These are phyloP conservation scores for Patella depressa DNA, from an alignment of 2,888 invertebrate genomes.

Conservation along the genomic window DNA sequence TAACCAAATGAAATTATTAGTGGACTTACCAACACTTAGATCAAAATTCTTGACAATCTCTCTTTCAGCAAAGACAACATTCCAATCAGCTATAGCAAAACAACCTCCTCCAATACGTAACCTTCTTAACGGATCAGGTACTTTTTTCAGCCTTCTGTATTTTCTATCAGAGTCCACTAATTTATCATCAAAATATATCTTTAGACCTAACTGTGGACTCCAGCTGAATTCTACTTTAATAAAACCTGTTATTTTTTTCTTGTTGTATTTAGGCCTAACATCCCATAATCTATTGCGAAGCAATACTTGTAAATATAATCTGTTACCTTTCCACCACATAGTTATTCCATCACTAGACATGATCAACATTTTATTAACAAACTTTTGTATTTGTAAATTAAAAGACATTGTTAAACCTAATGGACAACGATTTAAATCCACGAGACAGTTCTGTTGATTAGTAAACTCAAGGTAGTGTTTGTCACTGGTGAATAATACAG, in stretches of 20 bases:
- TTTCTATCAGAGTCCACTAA: constrained; percentile 9
- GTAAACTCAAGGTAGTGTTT: constrained; percentile 33
- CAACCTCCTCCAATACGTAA: constrained; percentile 27
- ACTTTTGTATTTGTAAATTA: constrained; percentile 32
- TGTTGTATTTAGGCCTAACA: constrained; percentile 26
- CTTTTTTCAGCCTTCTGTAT: constrained; percentile 7
- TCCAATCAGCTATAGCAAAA: constrained; percentile 36
- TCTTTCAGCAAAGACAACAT: constrained; percentile 33
- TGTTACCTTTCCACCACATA: constrained; percentile 36
- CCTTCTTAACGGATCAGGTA: neutral
- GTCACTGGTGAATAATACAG: constrained; percentile 35
- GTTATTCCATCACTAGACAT: constrained; percentile 37
- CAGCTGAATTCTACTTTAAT: constrained; percentile 40
- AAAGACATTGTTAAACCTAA: constrained; percentile 41
- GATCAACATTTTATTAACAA: constrained; percentile 30
- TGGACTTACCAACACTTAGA: constrained; percentile 33
- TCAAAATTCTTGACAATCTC: constrained; percentile 28
- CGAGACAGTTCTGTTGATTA: constrained; percentile 27
- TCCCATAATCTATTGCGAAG: constrained; percentile 35
- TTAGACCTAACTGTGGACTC: constrained; percentile 37
- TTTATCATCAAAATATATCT: constrained; percentile 31
- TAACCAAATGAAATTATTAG: no score
- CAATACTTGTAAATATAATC: constrained; percentile 33
- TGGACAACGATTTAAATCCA: constrained; percentile 31
- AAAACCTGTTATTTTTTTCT: constrained; percentile 17